Evolutionary conservation across 2,888 invertebrate genomes (phyloP).

Genomic region (Drosophila affinis): DNA sequence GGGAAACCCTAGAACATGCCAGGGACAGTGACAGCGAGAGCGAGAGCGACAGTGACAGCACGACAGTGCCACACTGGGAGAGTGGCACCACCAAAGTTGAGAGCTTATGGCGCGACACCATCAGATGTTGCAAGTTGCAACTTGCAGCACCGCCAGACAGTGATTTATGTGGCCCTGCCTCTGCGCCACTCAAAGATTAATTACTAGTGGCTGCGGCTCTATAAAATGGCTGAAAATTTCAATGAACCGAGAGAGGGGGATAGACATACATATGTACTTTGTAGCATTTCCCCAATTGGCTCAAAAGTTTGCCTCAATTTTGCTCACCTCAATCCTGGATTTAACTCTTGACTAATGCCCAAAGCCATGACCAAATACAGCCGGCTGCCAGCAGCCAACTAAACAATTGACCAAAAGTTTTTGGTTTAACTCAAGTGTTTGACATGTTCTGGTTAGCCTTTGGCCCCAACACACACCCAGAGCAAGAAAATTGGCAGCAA

Average conservation of each 20-base stretch:
- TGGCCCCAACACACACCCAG: slow-evolving; percentile 11
- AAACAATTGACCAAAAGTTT: slow-evolving; percentile 40
- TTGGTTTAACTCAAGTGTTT: slow-evolving; percentile 40
- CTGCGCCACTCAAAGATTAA: slow-evolving; percentile 25
- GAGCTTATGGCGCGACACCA: slow-evolving; percentile 47
- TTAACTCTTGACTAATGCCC: slow-evolving; percentile 26
- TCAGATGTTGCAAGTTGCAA: slow-evolving; percentile 4
- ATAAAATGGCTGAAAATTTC: neutral
- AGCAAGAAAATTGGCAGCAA: slow-evolving; percentile 11
- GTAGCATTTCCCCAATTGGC: slow-evolving; percentile 18
- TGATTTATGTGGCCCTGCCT: slow-evolving; percentile 60
- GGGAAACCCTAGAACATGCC: slow-evolving; percentile 4
- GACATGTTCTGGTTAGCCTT: slow-evolving; percentile 36
- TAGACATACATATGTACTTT: neutral
- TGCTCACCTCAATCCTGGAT: slow-evolving; percentile 15
- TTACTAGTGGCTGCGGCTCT: slow-evolving; percentile 15
- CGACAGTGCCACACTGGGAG: slow-evolving; percentile 29
- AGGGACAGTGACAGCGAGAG: neutral
- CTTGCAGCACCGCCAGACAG: slow-evolving; percentile 54
- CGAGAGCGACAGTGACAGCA: neutral
- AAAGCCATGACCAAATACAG: slow-evolving; percentile 18
- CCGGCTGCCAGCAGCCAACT: neutral
- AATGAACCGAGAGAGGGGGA: too few relatives aligned
- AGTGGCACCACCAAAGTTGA: slow-evolving; percentile 45
- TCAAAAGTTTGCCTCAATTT: slow-evolving; percentile 18